Conservation (phyloP, 1,140 invertebrate species). For the Calliopsis andreniformis region DNA sequence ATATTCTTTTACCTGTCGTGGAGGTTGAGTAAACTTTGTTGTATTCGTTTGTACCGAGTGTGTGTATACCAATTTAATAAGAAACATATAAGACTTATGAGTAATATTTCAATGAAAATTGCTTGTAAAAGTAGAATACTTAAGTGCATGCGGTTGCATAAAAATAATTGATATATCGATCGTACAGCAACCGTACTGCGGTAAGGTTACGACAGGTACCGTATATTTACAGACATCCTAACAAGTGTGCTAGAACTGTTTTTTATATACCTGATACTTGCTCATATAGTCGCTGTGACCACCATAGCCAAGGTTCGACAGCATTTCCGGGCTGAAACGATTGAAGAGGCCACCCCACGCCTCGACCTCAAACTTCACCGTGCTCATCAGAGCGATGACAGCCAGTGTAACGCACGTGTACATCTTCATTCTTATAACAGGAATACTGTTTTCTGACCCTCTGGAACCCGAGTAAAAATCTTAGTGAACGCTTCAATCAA, state of each 20-base stretch:
- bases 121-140: neutral
- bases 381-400: constrained; percentile 70
- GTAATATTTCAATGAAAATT: neutral
- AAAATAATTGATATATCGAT: constrained; percentile 48
- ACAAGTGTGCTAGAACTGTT: too few species aligned
- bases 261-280: constrained; percentile 80
- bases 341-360: constrained; percentile 92
- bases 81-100: neutral
- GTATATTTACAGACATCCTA: neutral
- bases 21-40: too few species aligned
- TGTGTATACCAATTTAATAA: too few species aligned
- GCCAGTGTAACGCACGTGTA: constrained; percentile 68
- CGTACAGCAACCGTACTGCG: constrained; percentile 29
- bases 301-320: constrained; percentile 89
- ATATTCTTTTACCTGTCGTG: too few species aligned
- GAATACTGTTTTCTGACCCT: constrained; percentile 3
- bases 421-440: constrained; percentile 58
- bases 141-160: constrained; percentile 4
- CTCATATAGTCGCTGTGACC: constrained; percentile 83
- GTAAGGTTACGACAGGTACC: constrained; percentile 17
- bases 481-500: neutral
- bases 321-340: constrained; percentile 91
- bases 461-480: constrained; percentile 16
- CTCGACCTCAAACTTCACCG: constrained; percentile 77
- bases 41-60: too few species aligned